These are phyloP conservation scores for Aspidiotus destructor DNA, from an alignment of 2,888 invertebrate species.

Conservation along the genomic window DNA sequence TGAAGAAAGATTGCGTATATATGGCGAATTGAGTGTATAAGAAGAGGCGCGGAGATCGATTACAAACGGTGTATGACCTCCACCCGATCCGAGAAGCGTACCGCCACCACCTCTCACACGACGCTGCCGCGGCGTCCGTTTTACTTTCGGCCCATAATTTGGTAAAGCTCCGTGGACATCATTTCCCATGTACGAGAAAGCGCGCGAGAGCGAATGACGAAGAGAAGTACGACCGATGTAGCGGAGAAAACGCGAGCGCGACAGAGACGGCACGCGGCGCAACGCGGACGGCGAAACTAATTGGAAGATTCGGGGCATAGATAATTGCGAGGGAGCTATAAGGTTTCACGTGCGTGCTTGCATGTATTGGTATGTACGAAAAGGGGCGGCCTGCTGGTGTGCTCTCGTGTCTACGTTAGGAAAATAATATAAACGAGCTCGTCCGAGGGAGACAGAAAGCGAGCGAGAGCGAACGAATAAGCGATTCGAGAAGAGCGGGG, in stretches of 20 bases:
- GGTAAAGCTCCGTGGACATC: conserved; percentile 30
- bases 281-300: conserved; percentile 21
- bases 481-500: background rate
- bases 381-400: background rate
- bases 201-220: conserved; percentile 15
- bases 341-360: conserved; percentile 29
- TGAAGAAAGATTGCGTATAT: conserved; percentile 19
- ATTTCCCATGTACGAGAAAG: conserved; percentile 23
- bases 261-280: conserved; percentile 4
- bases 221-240: conserved; percentile 1
- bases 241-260: conserved; percentile 8
- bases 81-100: conserved; percentile 24
- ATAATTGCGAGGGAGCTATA: conserved; percentile 28
- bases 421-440: background rate
- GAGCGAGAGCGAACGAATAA: conserved; percentile 2
- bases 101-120: conserved; percentile 1
- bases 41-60: conserved; percentile 26
- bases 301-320: conserved; percentile 30
- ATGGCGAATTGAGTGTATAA: background rate
- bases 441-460: background rate
- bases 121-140: conserved; percentile 5
- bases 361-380: conserved; percentile 20
- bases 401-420: background rate
- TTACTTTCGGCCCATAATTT: conserved; percentile 31
- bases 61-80: conserved; percentile 30